These are phyloP conservation scores for Neoarius graeffei DNA, from an alignment of 2,113 vertebrate genomes.

Conservation along the genomic window DNA sequence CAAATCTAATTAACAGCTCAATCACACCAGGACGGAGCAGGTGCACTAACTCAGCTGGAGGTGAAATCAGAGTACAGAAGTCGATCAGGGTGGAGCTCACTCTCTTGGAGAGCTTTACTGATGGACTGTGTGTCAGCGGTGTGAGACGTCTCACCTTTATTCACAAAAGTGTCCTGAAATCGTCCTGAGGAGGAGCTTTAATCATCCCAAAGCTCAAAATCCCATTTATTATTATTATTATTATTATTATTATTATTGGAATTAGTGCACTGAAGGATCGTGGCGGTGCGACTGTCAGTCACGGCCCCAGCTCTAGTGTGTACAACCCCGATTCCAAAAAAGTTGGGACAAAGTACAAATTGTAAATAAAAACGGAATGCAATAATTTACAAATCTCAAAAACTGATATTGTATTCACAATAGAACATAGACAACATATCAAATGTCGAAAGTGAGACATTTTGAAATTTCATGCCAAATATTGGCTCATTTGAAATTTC, in stretches of 20 bases:
- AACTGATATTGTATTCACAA: too few relatives aligned
- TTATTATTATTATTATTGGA: neutral
- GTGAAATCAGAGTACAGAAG: neutral
- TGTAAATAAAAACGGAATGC: too few relatives aligned
- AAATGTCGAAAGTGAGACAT: too few relatives aligned
- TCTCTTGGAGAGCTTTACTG: neutral
- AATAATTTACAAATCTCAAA: too few relatives aligned
- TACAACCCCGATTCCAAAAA: too few relatives aligned
- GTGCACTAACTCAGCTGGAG: neutral
- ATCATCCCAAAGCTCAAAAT: neutral
- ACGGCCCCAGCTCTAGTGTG: neutral
- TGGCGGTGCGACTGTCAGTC: neutral
- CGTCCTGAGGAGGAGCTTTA: neutral
- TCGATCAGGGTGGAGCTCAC: neutral
- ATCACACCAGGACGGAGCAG: neutral
- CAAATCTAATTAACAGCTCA: conserved; percentile 11
- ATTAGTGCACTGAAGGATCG: neutral
- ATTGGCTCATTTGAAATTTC: too few relatives aligned
- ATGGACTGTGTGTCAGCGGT: neutral
- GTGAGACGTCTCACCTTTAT: neutral
- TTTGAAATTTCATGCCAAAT: too few relatives aligned
- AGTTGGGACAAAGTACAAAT: too few relatives aligned
- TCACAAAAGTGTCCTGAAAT: neutral
- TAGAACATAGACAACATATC: too few relatives aligned
- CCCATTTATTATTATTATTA: neutral